Evolutionary conservation across 2,113 vertebrate species (phyloP).

Genomic region (Rhinolophus ferrumequinum): DNA sequence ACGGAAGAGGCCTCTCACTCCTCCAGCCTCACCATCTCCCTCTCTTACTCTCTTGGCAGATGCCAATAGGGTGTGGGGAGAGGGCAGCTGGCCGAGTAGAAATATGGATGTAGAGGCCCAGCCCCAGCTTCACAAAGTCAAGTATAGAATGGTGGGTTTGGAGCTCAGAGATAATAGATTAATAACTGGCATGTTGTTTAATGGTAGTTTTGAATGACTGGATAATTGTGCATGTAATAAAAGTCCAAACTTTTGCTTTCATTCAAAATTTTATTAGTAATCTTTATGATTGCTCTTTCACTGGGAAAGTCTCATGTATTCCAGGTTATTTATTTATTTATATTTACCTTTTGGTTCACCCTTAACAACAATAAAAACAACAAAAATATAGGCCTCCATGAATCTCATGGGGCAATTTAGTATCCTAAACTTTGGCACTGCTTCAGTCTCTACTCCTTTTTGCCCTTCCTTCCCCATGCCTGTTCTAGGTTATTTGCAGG

Average conservation of each 20-base stretch:
- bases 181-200: not conserved
- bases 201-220: not conserved
- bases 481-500: not conserved
- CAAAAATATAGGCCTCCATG: not conserved
- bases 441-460: not conserved
- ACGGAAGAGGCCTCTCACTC: not conserved
- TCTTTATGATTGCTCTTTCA: not conserved
- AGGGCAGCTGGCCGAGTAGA: not conserved
- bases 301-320: not conserved
- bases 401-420: not conserved
- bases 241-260: not conserved
- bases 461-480: not conserved
- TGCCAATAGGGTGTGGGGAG: fast-evolving
- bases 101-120: not conserved
- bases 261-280: not conserved
- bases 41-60: not conserved
- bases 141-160: not conserved
- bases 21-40: not conserved
- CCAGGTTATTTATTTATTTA: not conserved
- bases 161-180: not conserved
- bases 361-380: not conserved
- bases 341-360: not conserved
- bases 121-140: not conserved
- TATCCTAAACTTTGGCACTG: not conserved
- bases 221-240: not conserved